Evolutionary conservation across 2,797 vertebrate genomes (phyloP), one percentile per base, ranked within the genome.

Genomic region (Taenioides sp.): DNA sequence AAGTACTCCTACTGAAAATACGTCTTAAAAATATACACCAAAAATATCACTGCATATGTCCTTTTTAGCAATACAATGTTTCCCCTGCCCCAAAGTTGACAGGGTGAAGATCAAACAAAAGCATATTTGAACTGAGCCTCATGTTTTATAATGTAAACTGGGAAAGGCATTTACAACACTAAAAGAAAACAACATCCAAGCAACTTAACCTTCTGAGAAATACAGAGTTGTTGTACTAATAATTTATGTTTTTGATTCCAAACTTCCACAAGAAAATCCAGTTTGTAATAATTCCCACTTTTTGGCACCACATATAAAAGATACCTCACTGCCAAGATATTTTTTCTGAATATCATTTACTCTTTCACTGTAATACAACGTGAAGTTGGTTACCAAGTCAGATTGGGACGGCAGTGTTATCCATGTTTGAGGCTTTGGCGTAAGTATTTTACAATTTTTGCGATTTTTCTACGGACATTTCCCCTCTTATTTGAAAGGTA

Each of bases 371-470:
- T 92, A 84, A 86, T 91, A 87, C 82, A 81, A 92, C 87, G 75
- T 87, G 78, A 62, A 69, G 12, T 73, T 34, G 79, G 81, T 86
- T 80, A 81, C 84, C 85, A 58, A 28, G 23, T 92, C 86, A 87
- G 87, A 79, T 88, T 86, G 90, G 76, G 85, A 40, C 68, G 78
- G 81, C 86, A 61, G 81, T 84, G 75, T 73, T 92, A 71, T 75
- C 72, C 72, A 47, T 54, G 71, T 83, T 85, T 83, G 86, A 47
- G 87, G 87, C 84, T 94, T 94, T 94, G 91, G 90, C 88, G 79
- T n/a, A 16, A 67, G 40, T 64, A 86, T 31, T 59, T 60, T 17
- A 37, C 7, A 34, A 10, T 34, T n/a, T 62, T 37, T 62, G 34
- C 28, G 9, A 81, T 74, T 68, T 27, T 62, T 71, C 66, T 61